phyloP scores from a whole-genome alignment of 2,797 vertebrate species.

The Amblyopsis hoosieri region DNA sequence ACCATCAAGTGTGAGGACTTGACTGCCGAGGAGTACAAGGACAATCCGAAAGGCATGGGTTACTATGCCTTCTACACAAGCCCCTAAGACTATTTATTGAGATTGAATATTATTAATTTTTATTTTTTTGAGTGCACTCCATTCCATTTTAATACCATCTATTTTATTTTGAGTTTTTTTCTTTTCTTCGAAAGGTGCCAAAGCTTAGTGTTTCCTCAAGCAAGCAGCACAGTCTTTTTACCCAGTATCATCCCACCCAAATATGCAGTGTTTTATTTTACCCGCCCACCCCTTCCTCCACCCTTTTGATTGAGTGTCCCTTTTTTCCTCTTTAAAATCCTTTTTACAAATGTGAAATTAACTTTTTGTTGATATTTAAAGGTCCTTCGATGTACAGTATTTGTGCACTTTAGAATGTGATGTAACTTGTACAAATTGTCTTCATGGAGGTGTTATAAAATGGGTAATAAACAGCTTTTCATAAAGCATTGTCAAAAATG shows the following conservation, averaged over 20 bases:
- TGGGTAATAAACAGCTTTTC: constrained; percentile 84
- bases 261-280: constrained; percentile 16
- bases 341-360: constrained; percentile 64
- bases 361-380: constrained; percentile 81
- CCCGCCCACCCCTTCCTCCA: not conserved
- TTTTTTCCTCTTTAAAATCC: constrained; percentile 14
- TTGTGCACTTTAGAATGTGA: constrained; percentile 87
- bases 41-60: constrained; percentile 95
- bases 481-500: constrained; percentile 65
- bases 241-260: constrained; percentile 70
- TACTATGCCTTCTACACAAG: constrained; percentile 97
- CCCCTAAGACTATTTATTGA: constrained; percentile 85
- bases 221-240: constrained; percentile 78
- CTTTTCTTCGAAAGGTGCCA: constrained; percentile 90
- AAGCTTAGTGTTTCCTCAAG: constrained; percentile 84
- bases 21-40: constrained; percentile 94
- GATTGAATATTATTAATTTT: constrained; percentile 65
- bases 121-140: constrained; percentile 63
- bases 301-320: constrained; percentile 17
- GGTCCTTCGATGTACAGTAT: constrained; percentile 84
- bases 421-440: constrained; percentile 87
- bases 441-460: constrained; percentile 84
- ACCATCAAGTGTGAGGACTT: constrained; percentile 98
- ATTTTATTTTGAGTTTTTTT: constrained; percentile 67
- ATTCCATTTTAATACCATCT: constrained; percentile 78